phyloP scores from a whole-genome alignment of 1,140 invertebrate genomes.

The Micrasema longulum region DNA sequence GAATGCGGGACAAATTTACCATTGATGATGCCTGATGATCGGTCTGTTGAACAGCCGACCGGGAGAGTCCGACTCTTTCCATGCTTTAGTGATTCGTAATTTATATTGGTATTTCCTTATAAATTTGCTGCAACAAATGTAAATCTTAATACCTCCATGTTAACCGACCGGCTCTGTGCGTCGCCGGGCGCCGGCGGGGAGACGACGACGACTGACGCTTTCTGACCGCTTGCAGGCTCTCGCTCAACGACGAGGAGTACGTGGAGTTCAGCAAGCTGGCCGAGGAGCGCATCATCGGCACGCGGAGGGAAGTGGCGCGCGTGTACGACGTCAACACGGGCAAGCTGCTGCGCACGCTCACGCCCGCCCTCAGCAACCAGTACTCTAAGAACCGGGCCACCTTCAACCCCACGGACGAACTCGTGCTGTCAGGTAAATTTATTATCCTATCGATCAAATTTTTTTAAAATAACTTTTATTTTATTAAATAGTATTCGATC shows the following conservation, averaged over 20 bases:
- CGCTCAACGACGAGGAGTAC: constrained; percentile 81
- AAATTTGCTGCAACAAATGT: background rate
- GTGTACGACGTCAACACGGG: constrained; percentile 93
- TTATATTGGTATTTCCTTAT: background rate
- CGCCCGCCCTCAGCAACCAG: constrained; percentile 86
- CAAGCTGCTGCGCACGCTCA: constrained; percentile 78
- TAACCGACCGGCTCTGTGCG: background rate
- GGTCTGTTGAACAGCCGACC: no score
- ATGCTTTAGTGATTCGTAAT: no score
- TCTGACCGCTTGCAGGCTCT: constrained; percentile 37
- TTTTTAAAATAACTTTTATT: no score
- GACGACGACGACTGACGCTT: no score
- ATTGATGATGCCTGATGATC: no score
- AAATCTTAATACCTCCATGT: background rate
- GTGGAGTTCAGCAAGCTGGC: constrained; percentile 91
- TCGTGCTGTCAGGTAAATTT: constrained; percentile 80
- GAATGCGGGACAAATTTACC: no score
- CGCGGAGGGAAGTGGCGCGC: constrained; percentile 77
- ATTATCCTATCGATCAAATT: background rate
- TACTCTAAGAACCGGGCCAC: constrained; percentile 95
- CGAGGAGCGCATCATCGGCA: constrained; percentile 89
- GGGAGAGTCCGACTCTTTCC: background rate
- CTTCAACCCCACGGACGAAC: constrained; percentile 92
- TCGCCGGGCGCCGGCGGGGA: no score
- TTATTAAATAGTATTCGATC: no score